phyloP scores from a whole-genome alignment of 2,113 vertebrate species.

The Oplegnathus fasciatus region DNA sequence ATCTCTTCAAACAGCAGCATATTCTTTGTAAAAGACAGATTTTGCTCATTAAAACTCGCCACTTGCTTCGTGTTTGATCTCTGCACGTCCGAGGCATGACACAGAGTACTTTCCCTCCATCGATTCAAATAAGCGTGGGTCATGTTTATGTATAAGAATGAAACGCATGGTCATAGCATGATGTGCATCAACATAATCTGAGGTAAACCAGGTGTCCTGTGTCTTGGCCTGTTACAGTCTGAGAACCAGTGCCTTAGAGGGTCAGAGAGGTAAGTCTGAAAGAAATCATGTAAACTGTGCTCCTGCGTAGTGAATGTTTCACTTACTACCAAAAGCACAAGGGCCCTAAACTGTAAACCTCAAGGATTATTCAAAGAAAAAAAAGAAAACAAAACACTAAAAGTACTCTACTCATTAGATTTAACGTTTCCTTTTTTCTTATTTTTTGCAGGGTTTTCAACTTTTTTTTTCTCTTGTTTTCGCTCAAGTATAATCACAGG shows the following conservation, averaged over 20 bases:
- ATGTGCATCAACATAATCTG: conserved; percentile 77
- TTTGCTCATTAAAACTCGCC: conserved; percentile 19
- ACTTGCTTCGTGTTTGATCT: conserved; percentile 19
- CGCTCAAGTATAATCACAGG: conserved; percentile 80
- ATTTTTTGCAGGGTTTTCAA: conserved; percentile 79
- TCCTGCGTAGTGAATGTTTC: conserved; percentile 66
- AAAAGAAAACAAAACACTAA: conserved; percentile 60
- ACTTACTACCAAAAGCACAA: conserved; percentile 72
- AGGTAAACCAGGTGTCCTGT: conserved; percentile 76
- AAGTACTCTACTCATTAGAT: conserved; percentile 77
- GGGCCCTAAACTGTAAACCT: conserved; percentile 82
- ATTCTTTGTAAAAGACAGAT: conserved; percentile 40
- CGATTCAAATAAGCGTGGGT: conserved; percentile 47
- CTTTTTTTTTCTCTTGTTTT: conserved; percentile 75
- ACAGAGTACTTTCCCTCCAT: conserved; percentile 24
- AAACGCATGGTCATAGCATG: conserved; percentile 55
- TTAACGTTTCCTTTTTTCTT: conserved; percentile 78
- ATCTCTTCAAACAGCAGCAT: conserved; percentile 44
- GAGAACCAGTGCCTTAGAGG: conserved; percentile 73
- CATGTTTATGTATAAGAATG: conserved; percentile 68
- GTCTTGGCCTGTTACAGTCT: conserved; percentile 72
- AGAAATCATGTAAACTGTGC: conserved; percentile 81
- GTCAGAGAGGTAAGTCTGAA: conserved; percentile 82
- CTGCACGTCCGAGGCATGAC: conserved; percentile 37
- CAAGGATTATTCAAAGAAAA: conserved; percentile 71